Base-by-base conservation (phyloP, 2,797 vertebrate species). In the Aselliscus stoliczkanus region DNA sequence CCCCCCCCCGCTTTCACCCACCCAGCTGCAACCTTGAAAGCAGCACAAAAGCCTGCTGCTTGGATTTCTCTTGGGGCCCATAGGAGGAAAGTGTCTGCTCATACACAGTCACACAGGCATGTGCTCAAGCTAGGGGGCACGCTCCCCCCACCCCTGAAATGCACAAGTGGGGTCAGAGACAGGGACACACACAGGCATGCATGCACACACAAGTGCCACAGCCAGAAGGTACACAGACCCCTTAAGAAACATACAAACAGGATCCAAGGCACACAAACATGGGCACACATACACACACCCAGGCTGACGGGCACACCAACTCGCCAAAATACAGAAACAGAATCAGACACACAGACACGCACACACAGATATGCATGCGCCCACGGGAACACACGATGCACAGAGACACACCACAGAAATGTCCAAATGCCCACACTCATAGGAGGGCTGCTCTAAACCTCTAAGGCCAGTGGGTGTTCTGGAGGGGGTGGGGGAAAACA, bases 21-120 rank as follows among this genome's bases (percentile, higher is more conserved):
- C 7, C 0, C 94, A 97, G 96, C 98, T 87, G 91, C 97, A 98
- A 97, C 97, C 98, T 97, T 96, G 97, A 98, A 97, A 97, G 94
- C 91, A n/a, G 87, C 97, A 98, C 95, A 98, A 97, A 98, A 97
- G 98, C 96, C 96, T 96, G 96, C 96, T 96, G 96, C 97, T 97
- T 96, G 97, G 95, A 96, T 98, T 96, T 93, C 97, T 97, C 97
- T 92, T 82, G 95, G 97, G 97, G 96, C 21, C 86, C 87, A 79
- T 11, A 93, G 88, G 54, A 95, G 72, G 56, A 47, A 92, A 72
- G 64, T 34, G 90, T 64, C 67, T 85, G 84, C 39, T 91, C 50
- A 54, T 7, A 92, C 52, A 34, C n/a, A 88, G 27, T 82, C 52
- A 89, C 23, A 89, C 34, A 83, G 13, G 27, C 10, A 29, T 25